Conservation (phyloP, 2,888 invertebrate species). For the Luperina nickerlii region DNA sequence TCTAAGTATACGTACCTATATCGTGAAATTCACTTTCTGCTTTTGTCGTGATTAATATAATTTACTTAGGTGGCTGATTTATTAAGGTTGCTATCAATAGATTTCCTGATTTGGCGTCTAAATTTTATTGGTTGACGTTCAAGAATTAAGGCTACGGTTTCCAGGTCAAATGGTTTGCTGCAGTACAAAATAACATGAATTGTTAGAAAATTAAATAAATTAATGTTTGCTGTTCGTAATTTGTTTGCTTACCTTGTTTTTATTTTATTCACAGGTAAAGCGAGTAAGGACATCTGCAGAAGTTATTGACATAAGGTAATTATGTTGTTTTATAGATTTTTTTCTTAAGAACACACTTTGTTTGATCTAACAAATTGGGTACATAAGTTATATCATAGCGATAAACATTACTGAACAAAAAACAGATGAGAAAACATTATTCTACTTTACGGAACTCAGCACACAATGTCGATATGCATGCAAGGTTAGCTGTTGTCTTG, state of each 20-base stretch:
- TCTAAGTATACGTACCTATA: background rate
- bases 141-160: slow-evolving; percentile 48
- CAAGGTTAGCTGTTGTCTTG: background rate
- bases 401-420: background rate
- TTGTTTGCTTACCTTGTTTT: slow-evolving; percentile 29
- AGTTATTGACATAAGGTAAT: background rate
- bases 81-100: slow-evolving; percentile 16
- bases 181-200: slow-evolving; percentile 39
- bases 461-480: background rate
- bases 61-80: slow-evolving; percentile 16
- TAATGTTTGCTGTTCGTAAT: slow-evolving; percentile 2
- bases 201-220: slow-evolving; percentile 35
- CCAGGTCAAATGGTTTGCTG: slow-evolving; percentile 45
- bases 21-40: slow-evolving; percentile 21
- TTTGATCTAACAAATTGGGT: background rate
- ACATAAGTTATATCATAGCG: background rate
- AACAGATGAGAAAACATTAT: background rate
- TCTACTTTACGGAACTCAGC: background rate
- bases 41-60: slow-evolving; percentile 21
- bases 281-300: background rate
- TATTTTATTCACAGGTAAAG: slow-evolving; percentile 52
- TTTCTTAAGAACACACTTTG: background rate
- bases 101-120: slow-evolving; percentile 43
- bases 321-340: background rate
- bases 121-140: slow-evolving; percentile 43